Evolutionary conservation across 2,113 vertebrate species (phyloP), one percentile per base, ranked within the genome.

Genomic region (Dunckerocampus dactyliophorus): DNA sequence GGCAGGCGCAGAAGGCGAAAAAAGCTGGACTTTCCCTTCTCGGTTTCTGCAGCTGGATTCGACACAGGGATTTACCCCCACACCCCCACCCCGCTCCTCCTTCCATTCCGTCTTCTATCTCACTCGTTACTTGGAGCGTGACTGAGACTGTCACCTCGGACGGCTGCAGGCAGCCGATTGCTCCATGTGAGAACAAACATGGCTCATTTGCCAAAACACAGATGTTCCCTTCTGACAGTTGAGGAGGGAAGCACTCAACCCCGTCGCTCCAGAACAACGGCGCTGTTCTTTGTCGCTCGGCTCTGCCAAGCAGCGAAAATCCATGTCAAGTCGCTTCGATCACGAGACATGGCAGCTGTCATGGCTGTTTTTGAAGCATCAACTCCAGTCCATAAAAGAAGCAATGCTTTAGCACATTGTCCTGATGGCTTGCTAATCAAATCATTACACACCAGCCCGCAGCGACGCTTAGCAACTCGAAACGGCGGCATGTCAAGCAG

Each of bases 191-290:
- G 79, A 85, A 74, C 74, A 77, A 77, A 78, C 74, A 71, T 69
- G 55, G 61, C 68, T 76, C 78, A 69, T 61, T 81, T 51, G 67
- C 71, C 72, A 74, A 65, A 76, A 85, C 82, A 76, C 85, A 87
- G 85, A 85, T 84, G 80, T 85, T 85, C 75, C 75, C 74, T 61
- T 54, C 59, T 74, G 80, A 80, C 84, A 87, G 82, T n/a, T 11
- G 74, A 70, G 64, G 79, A 76, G 76, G 54, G 73, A 63, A 63
- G 79, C 79, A 66, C 83, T 84, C 71, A 66, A 67, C 77, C 80
- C 72, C 67, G 80, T 87, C 82, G 80, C 68, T 31, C 63, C 70
- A 77, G 82, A 43, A 85, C 81, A 72, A 79, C 77, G 59, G 67
- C 71, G 63, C 70, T 69, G 66, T 69, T 65, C 61, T 82, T 72